Evolutionary conservation across 2,888 invertebrate genomes (phyloP).

Genomic region (Caenorhabditis panamensis): DNA sequence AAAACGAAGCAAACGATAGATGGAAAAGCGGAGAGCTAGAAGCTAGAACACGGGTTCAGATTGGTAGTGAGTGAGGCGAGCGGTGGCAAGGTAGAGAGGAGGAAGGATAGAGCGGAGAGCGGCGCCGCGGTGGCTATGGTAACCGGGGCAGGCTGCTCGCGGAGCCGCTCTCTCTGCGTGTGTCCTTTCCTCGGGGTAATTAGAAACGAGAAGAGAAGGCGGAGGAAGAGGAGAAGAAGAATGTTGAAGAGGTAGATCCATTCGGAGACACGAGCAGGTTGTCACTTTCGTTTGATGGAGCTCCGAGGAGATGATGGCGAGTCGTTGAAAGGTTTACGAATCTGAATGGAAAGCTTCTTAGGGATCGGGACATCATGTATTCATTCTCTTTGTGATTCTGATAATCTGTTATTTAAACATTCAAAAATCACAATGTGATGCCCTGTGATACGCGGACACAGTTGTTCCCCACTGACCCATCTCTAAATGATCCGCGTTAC

Average conservation of each 20-base stretch:
- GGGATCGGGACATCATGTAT: no score
- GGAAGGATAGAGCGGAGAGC: neutral
- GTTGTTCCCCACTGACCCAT: no score
- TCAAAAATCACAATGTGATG: no score
- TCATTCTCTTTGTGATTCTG: no score
- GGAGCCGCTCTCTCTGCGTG: neutral
- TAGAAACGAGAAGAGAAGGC: conserved; percentile 20
- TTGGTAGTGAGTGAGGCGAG: conserved; percentile 8
- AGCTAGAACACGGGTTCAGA: conserved; percentile 10
- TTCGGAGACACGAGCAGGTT: neutral
- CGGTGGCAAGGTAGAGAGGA: neutral
- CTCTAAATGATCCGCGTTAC: no score
- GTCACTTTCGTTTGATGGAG: neutral
- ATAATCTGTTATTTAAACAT: no score
- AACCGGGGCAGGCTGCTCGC: conserved; percentile 7
- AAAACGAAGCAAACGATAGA: conserved; percentile 13
- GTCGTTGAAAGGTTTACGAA: no score
- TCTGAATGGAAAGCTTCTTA: no score
- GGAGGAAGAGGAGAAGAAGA: conserved; percentile 14
- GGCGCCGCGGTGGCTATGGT: conserved; percentile 35
- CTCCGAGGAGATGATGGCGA: no score
- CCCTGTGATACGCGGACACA: no score
- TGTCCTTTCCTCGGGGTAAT: conserved; percentile 20
- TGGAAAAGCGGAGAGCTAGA: conserved; percentile 1
- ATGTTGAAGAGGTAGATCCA: neutral